Conservation (phyloP, 2,888 invertebrate species). For the Lampropteryx suffumata region DNA sequence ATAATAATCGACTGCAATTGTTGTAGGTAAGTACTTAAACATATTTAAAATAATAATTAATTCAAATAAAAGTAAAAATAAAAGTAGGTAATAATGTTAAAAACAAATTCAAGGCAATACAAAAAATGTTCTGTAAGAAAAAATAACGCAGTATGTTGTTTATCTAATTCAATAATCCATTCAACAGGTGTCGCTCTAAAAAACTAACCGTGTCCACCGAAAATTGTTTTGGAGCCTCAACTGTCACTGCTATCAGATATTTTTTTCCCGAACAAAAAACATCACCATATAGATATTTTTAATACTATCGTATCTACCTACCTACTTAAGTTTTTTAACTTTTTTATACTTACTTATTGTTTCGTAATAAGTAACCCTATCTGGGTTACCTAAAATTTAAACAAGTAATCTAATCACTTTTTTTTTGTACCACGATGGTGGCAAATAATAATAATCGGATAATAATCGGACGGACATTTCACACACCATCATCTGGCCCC, state of each 20-base stretch:
- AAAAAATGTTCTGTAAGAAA: slow-evolving; percentile 29
- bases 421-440: too few species aligned
- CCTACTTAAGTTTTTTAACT: slow-evolving; percentile 12
- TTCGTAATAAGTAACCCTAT: background rate
- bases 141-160: slow-evolving; percentile 53
- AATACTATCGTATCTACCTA: slow-evolving; percentile 38
- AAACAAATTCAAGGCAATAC: background rate
- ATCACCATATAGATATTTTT: slow-evolving; percentile 37
- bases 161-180: slow-evolving; percentile 65
- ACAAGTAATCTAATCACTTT: too few species aligned
- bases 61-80: too few species aligned
- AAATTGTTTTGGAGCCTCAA: slow-evolving; percentile 68
- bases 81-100: too few species aligned
- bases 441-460: too few species aligned
- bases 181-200: slow-evolving; percentile 70
- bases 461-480: too few species aligned
- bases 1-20: too few species aligned
- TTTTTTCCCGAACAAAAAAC: slow-evolving; percentile 58
- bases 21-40: too few species aligned
- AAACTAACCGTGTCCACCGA: slow-evolving; percentile 69
- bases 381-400: too few species aligned
- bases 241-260: slow-evolving; percentile 72
- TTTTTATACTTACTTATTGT: slow-evolving; percentile 15
- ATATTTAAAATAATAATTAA: too few species aligned
- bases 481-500: too few species aligned